These are phyloP conservation scores for Geopemphigus sp. DNA, from an alignment of 1,140 invertebrate species.

Conservation along the genomic window DNA sequence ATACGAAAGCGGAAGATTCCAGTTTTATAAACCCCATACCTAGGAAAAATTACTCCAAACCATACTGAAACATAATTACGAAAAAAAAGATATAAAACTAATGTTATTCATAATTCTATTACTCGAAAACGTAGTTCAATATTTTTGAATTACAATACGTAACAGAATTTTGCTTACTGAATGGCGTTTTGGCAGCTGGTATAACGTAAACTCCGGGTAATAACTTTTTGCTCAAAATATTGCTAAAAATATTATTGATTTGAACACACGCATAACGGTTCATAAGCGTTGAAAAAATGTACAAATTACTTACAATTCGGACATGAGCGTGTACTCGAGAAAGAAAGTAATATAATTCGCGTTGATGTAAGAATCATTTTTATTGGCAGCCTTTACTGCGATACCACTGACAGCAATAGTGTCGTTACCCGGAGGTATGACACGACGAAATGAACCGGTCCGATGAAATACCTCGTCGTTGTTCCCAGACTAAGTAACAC, in stretches of 20 bases:
- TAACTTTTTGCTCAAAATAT: conserved; percentile 43
- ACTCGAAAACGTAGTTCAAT: too few species aligned
- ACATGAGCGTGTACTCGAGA: conserved; percentile 47
- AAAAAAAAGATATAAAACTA: conserved; percentile 44
- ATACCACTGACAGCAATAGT: conserved; percentile 37
- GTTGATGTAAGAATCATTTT: conserved; percentile 22
- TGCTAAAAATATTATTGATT: conserved; percentile 48
- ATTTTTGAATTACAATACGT: too few species aligned
- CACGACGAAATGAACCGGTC: conserved; percentile 40
- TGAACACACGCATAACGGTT: too few species aligned
- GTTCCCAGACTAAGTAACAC: conserved; percentile 16
- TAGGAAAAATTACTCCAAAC: conserved; percentile 90
- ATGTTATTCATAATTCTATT: neutral
- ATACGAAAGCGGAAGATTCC: conserved; percentile 87
- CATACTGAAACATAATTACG: conserved; percentile 74
- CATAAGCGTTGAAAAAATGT: too few species aligned
- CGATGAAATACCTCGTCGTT: conserved; percentile 12
- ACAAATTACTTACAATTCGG: conserved; percentile 50
- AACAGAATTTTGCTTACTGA: conserved; percentile 60
- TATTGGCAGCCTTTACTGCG: neutral
- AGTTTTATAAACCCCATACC: conserved; percentile 81
- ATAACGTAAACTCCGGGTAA: conserved; percentile 83
- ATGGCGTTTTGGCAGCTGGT: conserved; percentile 77
- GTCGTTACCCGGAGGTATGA: conserved; percentile 15
- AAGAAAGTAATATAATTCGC: conserved; percentile 31